Evolutionary conservation across 2,797 vertebrate species (phyloP).

Genomic region (Limosa lapponica): DNA sequence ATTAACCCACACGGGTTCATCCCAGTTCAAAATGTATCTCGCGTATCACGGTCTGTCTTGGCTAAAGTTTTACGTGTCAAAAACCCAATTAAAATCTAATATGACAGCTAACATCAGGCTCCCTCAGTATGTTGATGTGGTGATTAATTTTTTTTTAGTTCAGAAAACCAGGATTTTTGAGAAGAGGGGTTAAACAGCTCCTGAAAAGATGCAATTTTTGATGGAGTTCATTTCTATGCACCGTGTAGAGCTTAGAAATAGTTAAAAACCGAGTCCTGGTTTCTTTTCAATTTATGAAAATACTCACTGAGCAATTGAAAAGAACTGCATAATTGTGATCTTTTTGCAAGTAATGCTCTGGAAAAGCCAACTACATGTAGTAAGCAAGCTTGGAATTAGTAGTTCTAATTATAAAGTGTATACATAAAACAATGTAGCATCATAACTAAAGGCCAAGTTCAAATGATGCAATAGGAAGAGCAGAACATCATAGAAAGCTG

Average conservation of each 20-base stretch:
- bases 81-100: neutral
- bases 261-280: neutral
- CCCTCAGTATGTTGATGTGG: neutral
- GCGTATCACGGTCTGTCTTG: neutral
- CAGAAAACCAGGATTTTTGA: neutral
- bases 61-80: neutral
- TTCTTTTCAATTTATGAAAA: neutral
- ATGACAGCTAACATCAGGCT: fast-evolving
- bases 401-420: slow-evolving; percentile 53
- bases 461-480: slow-evolving; percentile 41
- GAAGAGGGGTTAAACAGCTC: neutral
- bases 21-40: neutral
- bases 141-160: neutral
- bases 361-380: slow-evolving; percentile 33
- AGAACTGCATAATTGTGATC: slow-evolving; percentile 16
- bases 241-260: neutral
- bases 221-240: neutral
- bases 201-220: neutral
- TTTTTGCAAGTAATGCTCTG: slow-evolving; percentile 21
- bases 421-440: slow-evolving; percentile 19
- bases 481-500: neutral
- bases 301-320: neutral
- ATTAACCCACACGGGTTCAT: neutral
- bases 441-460: slow-evolving; percentile 37
- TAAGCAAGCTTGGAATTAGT: slow-evolving; percentile 49